Evolutionary conservation across 2,888 invertebrate species (phyloP).

Genomic region (Tenodera sinensis): DNA sequence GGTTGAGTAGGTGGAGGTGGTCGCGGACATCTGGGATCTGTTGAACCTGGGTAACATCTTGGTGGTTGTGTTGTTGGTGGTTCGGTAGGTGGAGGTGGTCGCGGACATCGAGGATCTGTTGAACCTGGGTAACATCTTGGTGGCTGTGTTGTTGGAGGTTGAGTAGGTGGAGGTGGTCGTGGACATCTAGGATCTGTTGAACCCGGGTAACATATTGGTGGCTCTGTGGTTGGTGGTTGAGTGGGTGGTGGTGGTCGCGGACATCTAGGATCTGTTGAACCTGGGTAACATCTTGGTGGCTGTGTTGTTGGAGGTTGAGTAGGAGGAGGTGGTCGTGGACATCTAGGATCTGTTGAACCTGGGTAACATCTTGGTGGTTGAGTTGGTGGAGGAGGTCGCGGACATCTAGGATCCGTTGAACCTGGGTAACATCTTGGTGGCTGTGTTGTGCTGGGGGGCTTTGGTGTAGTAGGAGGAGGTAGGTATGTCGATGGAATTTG

Average conservation of each 20-base stretch:
- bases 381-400: constrained; percentile 24
- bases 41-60: constrained; percentile 39
- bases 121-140: constrained; percentile 25
- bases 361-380: constrained; percentile 37
- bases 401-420: constrained; percentile 28
- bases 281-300: constrained; percentile 9
- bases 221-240: constrained; percentile 43
- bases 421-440: constrained; percentile 32
- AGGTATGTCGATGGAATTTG: constrained; percentile 31
- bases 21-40: constrained; percentile 37
- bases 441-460: constrained; percentile 38
- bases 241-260: constrained; percentile 48
- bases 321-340: constrained; percentile 8
- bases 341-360: constrained; percentile 34
- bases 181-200: constrained; percentile 19
- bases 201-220: constrained; percentile 37
- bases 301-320: not conserved
- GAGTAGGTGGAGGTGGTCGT: not conserved
- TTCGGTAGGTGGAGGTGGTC: constrained; percentile 27
- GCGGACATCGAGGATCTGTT: constrained; percentile 27
- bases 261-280: constrained; percentile 41
- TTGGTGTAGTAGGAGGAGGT: constrained; percentile 24
- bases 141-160: constrained; percentile 29
- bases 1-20: constrained; percentile 37
- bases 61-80: not conserved